Evolutionary conservation across 2,888 invertebrate genomes (phyloP), one percentile per base, ranked within the genome.

Genomic region (Fragum sueziense): DNA sequence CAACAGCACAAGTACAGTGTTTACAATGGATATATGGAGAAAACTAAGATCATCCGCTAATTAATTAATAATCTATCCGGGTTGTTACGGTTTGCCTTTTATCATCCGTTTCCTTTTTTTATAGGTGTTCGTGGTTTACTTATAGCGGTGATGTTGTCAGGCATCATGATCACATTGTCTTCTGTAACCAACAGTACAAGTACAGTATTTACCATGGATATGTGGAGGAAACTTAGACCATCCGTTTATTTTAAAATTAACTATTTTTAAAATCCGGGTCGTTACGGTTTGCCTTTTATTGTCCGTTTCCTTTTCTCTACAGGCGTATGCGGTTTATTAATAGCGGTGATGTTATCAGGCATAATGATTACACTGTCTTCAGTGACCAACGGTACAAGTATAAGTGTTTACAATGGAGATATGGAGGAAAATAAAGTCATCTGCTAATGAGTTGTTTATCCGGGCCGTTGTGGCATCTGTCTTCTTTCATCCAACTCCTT

Each of bases 161-260:
- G 65, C 2, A 41, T 41, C 41, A 34, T 65, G 62, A 22, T 62
- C n/a, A 62, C 62, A 3, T n/a, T 62, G n/a, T 33, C 65, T 2
- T 65, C 65, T 14, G 65, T 65, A n/a, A 65, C 65, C 41, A 65
- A 65, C 27, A 65, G 65, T 25, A 65, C 65, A 22, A 65, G 65
- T 62, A 34, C 34, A 1, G 37, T 62, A 34, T 62, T 62, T 22
- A 62, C 62, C 1, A 62, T 62, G 62, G 62, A 34, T 31, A 37
- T 62, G 11, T 62, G 62, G 62, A 62, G 62, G 34, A 62, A 62
- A 37, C 9, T 34, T n/a, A 9, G 62, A n/a, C 62, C 62, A 6
- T 62, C 37, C 11, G 62, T 37, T 1, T 34, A 34, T 2, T 37
- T 34, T 9, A n/a, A n/a, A n/a, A n/a, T n/a, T n/a, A n/a, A n/a